Evolutionary conservation across 2,888 invertebrate species (phyloP), one percentile per base, ranked within the genome.

Genomic region (Lagria hirta): DNA sequence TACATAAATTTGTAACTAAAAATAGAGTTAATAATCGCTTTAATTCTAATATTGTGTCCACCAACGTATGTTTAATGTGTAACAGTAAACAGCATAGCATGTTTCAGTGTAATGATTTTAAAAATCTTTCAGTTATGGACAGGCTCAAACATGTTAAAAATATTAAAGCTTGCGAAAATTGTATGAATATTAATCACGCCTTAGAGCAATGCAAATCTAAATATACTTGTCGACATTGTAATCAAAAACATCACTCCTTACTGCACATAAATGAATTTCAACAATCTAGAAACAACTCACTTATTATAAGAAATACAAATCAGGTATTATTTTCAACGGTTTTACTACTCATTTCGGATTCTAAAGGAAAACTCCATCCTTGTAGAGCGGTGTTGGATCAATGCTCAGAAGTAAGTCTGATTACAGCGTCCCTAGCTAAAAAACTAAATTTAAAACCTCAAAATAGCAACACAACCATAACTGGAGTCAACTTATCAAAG

Each of bases 391-490:
- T 49, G 21, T 18, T 48, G 15, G 49, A 49, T 30, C 6, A 21
- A 6, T 42, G 47, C 2, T 43, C 47, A 2, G 37, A 48, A 17
- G 18, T 8, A 4, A 48, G 48, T 17, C 43, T 47, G 27, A 33
- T 35, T 8, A 35, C 46, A 3, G n/a, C 24, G 10, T 1, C 5
- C 1, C 36, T 46, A 7, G 23, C 20, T 35, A 18, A 43, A 10
- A 33, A 15, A 12, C 21, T 46, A 18, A 14, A 16, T 2, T 7
- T 34, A 7, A 11, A 10, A 8, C n/a, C 7, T 5, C 7, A 8
- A 5, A 7, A 6, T 2, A 21, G 26, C 2, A 28, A 48, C 17
- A 26, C 21, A 26, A 12, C 42, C 2, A 26, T 48, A 14, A 10
- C 32, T 3, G 47, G 47, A 11, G 26, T 48, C 2, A 29, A 27